These are phyloP conservation scores for Anoncus sp. DNA, from an alignment of 2,888 invertebrate species.

Conservation along the genomic window DNA sequence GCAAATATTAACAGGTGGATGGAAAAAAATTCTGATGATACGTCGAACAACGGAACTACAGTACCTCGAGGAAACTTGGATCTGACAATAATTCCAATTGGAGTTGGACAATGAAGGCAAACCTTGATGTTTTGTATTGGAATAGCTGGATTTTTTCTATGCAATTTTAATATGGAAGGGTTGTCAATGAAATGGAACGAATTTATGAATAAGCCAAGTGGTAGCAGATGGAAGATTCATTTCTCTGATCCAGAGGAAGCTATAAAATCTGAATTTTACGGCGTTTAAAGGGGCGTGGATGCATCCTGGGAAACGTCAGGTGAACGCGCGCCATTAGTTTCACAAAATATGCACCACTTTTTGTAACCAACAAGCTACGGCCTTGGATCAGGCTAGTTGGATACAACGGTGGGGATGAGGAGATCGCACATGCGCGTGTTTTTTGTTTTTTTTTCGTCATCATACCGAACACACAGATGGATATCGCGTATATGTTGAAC, in stretches of 20 bases:
- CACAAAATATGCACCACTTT: conserved; percentile 33
- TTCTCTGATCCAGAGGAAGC: not conserved
- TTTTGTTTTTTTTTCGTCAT: conserved; percentile 42
- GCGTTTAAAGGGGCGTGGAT: not conserved
- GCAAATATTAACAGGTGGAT: conserved; percentile 38
- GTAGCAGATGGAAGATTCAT: not conserved
- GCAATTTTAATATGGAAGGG: too few relatives aligned
- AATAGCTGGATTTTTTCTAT: not conserved
- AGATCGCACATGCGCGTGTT: conserved; percentile 60
- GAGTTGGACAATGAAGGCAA: not conserved
- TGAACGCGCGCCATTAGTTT: conserved; percentile 14
- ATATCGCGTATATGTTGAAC: conserved; percentile 24
- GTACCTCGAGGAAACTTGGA: not conserved
- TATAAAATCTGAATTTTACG: too few relatives aligned
- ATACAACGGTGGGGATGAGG: too few relatives aligned
- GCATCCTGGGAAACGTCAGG: conserved; percentile 38
- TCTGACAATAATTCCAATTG: not conserved
- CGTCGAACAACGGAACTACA: not conserved
- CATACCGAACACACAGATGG: conserved; percentile 22
- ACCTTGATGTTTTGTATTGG: not conserved
- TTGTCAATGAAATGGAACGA: not conserved
- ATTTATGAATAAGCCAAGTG: not conserved
- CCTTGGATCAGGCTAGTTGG: too few relatives aligned
- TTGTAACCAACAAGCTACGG: conserved; percentile 37
- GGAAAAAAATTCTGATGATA: not conserved